These are phyloP conservation scores for Incurvaria masculella DNA, from an alignment of 2,888 invertebrate species.

Conservation along the genomic window DNA sequence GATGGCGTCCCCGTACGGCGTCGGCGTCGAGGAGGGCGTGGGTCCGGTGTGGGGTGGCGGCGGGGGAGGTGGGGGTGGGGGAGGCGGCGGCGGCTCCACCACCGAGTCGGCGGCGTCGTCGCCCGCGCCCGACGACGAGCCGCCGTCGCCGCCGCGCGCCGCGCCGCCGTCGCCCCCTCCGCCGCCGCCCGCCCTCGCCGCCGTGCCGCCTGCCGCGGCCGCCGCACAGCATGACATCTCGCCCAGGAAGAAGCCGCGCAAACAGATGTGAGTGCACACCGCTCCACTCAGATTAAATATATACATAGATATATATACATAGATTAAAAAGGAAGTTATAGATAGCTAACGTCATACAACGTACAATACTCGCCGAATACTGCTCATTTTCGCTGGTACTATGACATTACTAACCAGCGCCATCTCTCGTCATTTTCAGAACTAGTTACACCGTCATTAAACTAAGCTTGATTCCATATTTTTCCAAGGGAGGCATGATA, in stretches of 20 bases:
- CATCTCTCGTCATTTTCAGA: no score
- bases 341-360: no score
- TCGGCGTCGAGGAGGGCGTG: constrained; percentile 35
- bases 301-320: no score
- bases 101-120: constrained; percentile 86
- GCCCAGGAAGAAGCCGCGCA: constrained; percentile 88
- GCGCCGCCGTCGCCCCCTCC: constrained; percentile 21
- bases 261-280: constrained; percentile 77
- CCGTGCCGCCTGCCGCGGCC: constrained; percentile 10
- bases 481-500: no score
- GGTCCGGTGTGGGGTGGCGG: constrained; percentile 18
- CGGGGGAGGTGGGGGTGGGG: constrained; percentile 13
- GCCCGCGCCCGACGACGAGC: constrained; percentile 64
- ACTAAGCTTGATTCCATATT: no score
- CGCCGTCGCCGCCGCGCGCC: constrained; percentile 24
- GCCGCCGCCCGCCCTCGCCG: constrained; percentile 22
- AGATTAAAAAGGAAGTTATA: no score
- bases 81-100: constrained; percentile 66
- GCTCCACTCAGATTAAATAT: no score
- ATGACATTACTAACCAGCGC: no score
- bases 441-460: no score
- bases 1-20: constrained; percentile 58
- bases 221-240: constrained; percentile 28
- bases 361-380: no score
- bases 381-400: no score